Evolutionary conservation across 2,888 invertebrate species (phyloP).

Genomic region (Hypomecis atomaria): DNA sequence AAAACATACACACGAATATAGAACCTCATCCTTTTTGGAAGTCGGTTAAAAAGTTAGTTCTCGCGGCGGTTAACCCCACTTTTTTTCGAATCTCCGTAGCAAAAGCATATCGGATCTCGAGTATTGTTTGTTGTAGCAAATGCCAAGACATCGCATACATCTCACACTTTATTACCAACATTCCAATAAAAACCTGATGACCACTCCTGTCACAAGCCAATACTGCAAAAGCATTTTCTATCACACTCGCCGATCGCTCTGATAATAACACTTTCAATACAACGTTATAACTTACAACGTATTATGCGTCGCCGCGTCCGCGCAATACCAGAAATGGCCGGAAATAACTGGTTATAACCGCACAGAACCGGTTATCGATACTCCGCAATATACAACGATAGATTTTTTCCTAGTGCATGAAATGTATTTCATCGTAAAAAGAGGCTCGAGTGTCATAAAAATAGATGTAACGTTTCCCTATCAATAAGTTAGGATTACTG

Average conservation of each 20-base stretch:
- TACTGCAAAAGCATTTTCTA: constrained; percentile 51
- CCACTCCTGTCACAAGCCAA: constrained; percentile 42
- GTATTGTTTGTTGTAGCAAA: neutral
- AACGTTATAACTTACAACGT: constrained; percentile 31
- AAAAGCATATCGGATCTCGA: neutral
- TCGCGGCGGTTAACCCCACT: too few relatives aligned
- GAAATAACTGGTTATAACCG: constrained; percentile 37
- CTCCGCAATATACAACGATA: constrained; percentile 67
- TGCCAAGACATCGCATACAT: neutral
- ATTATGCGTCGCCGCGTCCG: constrained; percentile 52
- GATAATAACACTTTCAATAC: constrained; percentile 50
- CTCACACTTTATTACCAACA: constrained; percentile 17
- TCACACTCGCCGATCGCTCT: constrained; percentile 38
- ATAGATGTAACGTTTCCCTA: constrained; percentile 73
- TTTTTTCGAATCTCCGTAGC: too few relatives aligned
- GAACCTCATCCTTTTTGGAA: too few relatives aligned
- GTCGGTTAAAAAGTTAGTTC: too few relatives aligned
- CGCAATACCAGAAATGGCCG: constrained; percentile 58
- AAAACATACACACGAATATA: too few relatives aligned
- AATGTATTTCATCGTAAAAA: constrained; percentile 78
- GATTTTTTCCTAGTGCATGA: constrained; percentile 75
- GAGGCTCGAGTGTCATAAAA: constrained; percentile 76
- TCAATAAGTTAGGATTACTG: constrained; percentile 81
- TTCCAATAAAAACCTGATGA: constrained; percentile 15
- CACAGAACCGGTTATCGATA: constrained; percentile 66